Evolutionary conservation across 2,797 vertebrate species (phyloP).

Genomic region (Epinephelus awoara): DNA sequence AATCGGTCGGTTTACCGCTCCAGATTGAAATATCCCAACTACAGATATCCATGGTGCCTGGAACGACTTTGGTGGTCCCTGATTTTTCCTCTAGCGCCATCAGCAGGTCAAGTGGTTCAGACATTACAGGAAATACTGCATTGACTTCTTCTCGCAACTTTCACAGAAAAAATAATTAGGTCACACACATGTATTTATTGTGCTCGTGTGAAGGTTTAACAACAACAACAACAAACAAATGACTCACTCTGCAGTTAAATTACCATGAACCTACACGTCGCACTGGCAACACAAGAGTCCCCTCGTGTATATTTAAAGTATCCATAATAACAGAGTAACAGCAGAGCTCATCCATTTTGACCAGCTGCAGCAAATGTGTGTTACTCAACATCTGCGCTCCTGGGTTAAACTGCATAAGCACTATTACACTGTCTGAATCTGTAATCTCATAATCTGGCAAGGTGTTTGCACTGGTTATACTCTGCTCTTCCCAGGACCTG

Average conservation of each 20-base stretch:
- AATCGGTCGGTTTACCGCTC: background rate
- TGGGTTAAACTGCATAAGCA: slow-evolving; percentile 20
- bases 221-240: slow-evolving; percentile 16
- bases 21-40: background rate
- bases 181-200: background rate
- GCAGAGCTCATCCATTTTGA: background rate
- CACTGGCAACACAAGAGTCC: background rate
- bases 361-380: slow-evolving; percentile 19
- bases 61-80: too few relatives aligned
- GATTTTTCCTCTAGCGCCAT: background rate
- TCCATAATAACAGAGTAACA: background rate
- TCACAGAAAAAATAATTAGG: slow-evolving; percentile 9
- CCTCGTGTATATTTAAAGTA: background rate
- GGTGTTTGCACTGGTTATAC: slow-evolving; percentile 45
- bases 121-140: background rate
- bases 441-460: slow-evolving; percentile 67
- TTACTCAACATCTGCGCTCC: slow-evolving; percentile 48
- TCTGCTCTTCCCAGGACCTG: slow-evolving; percentile 46
- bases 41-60: too few relatives aligned
- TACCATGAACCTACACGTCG: background rate
- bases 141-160: background rate
- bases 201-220: background rate
- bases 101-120: too few relatives aligned
- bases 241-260: background rate
- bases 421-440: slow-evolving; percentile 45